Base-by-base conservation (phyloP, 2,888 invertebrate species). In the Empis stercorea region DNA sequence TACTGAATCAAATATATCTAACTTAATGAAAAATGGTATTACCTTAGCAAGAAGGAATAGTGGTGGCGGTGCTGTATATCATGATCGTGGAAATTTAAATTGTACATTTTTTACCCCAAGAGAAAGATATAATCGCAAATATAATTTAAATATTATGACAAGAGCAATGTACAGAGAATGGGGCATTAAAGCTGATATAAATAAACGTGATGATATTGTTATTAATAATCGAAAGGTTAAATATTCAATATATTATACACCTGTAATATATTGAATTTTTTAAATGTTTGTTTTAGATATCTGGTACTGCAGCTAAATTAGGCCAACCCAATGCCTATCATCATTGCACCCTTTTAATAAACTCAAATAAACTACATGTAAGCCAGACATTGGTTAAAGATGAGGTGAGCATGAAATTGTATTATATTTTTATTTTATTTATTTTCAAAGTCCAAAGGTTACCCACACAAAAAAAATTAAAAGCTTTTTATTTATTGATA, bases 41-140 rank as follows among this genome's bases (percentile, higher is more conserved):
- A 73, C 76, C 11, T 60, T 95, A 50, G 95, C 87, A 0, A 77
- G 99, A 48, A 77, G 99, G 38, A 89, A 89, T 61, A 95, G 95
- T 68, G 97, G 97, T 27, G 87, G 99, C 51, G 97, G 96, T 23
- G 85, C 95, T 4, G 95, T 99, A 20, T 99, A 91, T 67, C 97
- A 99, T 66, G 97, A 99, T 67, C 71, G 78, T 53, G 95, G 94
- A 48, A 95, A 94, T 71, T 72, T 95, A 1, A 96, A 95, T 71
- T 75, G 94, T 53, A 87, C 93, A 1, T 93, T 97, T 68, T 87
- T 99, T 60, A 87, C 91, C 11, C 78, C 85, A 3, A 77, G 84
- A 53, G 81, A 84, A 54, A 75, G 81, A 48, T 95, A 96, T 64
- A 80, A 91, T 66, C 76, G 96, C 48, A 81, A 80, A 59, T 81